These are phyloP conservation scores for Piscicola geometra DNA, from an alignment of 2,888 invertebrate genomes.

Conservation along the genomic window DNA sequence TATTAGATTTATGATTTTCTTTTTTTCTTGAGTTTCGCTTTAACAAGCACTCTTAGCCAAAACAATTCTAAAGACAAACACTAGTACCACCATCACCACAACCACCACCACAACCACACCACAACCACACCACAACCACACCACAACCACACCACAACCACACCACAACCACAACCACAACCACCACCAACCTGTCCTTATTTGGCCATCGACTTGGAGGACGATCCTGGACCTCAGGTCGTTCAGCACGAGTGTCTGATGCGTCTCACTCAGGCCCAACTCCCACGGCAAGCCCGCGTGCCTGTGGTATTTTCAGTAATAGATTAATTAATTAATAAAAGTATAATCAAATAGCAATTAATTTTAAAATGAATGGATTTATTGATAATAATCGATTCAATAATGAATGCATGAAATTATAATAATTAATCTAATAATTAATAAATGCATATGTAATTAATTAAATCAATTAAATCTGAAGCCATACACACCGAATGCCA, in stretches of 20 bases:
- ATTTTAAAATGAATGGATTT: no score
- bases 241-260: constrained; percentile 88
- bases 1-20: no score
- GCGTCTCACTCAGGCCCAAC: constrained; percentile 93
- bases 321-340: no score
- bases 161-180: neutral
- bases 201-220: constrained; percentile 77
- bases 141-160: neutral
- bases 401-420: no score
- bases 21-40: no score
- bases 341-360: no score
- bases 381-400: no score
- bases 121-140: neutral
- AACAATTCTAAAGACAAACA: no score
- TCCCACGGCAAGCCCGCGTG: constrained; percentile 97
- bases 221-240: constrained; percentile 86
- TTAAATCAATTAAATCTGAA: neutral
- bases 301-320: constrained; percentile 59
- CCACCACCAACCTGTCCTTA: constrained; percentile 69
- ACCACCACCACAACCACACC: no score
- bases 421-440: no score
- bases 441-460: neutral
- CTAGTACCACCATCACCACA: no score
- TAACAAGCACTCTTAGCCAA: no score
- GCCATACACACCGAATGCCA: constrained; percentile 64